Evolutionary conservation across 2,888 invertebrate species (phyloP).

Genomic region (Chorisops tibialis): DNA sequence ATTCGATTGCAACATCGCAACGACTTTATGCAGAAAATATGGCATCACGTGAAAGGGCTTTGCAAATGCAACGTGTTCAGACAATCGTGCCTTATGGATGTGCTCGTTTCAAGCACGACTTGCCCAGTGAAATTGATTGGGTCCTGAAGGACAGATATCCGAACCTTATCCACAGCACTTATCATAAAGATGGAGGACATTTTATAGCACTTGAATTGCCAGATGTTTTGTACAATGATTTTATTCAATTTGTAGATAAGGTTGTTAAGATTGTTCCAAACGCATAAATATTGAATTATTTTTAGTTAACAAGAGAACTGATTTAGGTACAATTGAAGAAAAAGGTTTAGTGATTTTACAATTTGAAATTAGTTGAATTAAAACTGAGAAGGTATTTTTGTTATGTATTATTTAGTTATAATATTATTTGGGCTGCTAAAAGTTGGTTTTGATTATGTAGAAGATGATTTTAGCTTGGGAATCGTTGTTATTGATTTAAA

Average conservation of each 20-base stretch:
- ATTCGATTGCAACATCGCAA: slow-evolving; percentile 67
- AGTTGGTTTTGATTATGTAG: too few relatives aligned
- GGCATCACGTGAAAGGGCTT: slow-evolving; percentile 35
- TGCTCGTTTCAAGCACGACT: slow-evolving; percentile 69
- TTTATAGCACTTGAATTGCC: slow-evolving; percentile 48
- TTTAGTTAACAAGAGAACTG: too few relatives aligned
- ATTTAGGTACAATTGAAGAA: too few relatives aligned
- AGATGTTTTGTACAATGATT: slow-evolving; percentile 43
- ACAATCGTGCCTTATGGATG: slow-evolving; percentile 69
- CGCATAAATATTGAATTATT: too few relatives aligned
- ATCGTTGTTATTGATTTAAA: too few relatives aligned
- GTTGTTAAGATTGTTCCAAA: slow-evolving; percentile 1
- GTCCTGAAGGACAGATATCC: slow-evolving; percentile 51
- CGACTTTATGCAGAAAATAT: slow-evolving; percentile 66
- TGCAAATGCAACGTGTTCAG: slow-evolving; percentile 55
- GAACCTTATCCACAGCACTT: slow-evolving; percentile 43
- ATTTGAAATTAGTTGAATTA: too few relatives aligned
- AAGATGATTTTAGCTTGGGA: too few relatives aligned
- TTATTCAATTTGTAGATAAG: slow-evolving; percentile 36
- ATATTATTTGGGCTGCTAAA: too few relatives aligned
- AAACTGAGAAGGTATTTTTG: too few relatives aligned
- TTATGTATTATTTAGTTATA: too few relatives aligned
- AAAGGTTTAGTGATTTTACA: too few relatives aligned
- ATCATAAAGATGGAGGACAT: slow-evolving; percentile 45
- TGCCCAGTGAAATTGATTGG: slow-evolving; percentile 59